phyloP scores from a whole-genome alignment of 2,797 vertebrate genomes.

The Microchirus variegatus region DNA sequence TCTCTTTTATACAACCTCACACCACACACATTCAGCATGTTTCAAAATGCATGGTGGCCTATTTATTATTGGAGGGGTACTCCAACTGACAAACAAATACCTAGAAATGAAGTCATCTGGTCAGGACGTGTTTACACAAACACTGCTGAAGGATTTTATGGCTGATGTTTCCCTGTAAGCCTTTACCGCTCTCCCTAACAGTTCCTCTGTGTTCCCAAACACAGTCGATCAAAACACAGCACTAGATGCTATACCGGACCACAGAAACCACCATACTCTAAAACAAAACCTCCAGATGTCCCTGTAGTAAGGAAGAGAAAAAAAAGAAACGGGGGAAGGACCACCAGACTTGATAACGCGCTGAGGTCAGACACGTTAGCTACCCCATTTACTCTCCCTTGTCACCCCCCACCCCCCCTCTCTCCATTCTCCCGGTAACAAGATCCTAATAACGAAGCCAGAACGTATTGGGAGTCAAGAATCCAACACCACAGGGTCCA shows the following conservation, averaged over 20 bases:
- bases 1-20: slow-evolving; percentile 33
- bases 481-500: slow-evolving; percentile 75
- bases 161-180: slow-evolving; percentile 72
- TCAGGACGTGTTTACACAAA: slow-evolving; percentile 80
- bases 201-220: slow-evolving; percentile 69
- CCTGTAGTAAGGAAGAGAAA: slow-evolving; percentile 40
- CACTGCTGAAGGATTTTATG: slow-evolving; percentile 78
- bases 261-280: slow-evolving; percentile 65
- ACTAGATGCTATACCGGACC: slow-evolving; percentile 52
- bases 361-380: slow-evolving; percentile 73
- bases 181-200: slow-evolving; percentile 59
- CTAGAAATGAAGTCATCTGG: slow-evolving; percentile 76
- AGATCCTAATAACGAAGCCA: slow-evolving; percentile 76
- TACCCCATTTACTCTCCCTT: slow-evolving; percentile 60
- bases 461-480: slow-evolving; percentile 73
- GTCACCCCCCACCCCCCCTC: no score
- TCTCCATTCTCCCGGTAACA: slow-evolving; percentile 68
- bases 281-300: slow-evolving; percentile 72
- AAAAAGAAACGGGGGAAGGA: slow-evolving; percentile 66
- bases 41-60: slow-evolving; percentile 77
- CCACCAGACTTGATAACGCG: slow-evolving; percentile 78
- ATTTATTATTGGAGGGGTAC: slow-evolving; percentile 83
- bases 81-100: slow-evolving; percentile 83
- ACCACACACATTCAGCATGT: slow-evolving; percentile 65
- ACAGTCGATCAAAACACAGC: slow-evolving; percentile 67